Conservation (phyloP, 2,888 invertebrate genomes). For the Neelides folsomi region DNA sequence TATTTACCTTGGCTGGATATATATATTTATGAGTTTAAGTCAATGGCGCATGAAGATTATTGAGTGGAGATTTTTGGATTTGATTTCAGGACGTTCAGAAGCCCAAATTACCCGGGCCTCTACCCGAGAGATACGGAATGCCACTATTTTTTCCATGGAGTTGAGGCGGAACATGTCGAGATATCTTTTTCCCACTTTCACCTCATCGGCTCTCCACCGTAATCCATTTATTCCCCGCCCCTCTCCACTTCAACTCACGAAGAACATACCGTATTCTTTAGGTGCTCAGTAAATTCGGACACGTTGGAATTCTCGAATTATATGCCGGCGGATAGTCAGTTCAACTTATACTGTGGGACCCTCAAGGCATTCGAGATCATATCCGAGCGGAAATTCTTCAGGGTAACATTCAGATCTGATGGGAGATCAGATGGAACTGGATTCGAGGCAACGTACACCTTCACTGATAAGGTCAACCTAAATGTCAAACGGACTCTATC, state of each 20-base stretch:
- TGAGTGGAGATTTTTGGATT: conserved; percentile 46
- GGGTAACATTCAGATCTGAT: conserved; percentile 87
- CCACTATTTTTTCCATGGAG: conserved; percentile 78
- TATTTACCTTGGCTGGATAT: too few species aligned
- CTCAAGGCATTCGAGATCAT: conserved; percentile 63
- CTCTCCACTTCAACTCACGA: not conserved
- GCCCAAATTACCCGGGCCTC: conserved; percentile 79
- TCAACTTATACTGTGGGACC: conserved; percentile 74
- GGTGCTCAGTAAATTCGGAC: conserved; percentile 86
- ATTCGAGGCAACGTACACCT: conserved; percentile 52
- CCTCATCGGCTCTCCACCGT: conserved; percentile 64
- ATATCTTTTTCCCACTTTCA: conserved; percentile 81
- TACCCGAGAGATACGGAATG: conserved; percentile 82
- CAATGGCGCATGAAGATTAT: conserved; percentile 36
- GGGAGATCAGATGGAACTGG: conserved; percentile 59
- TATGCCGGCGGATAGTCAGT: conserved; percentile 75
- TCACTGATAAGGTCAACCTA: conserved; percentile 22
- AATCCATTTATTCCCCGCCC: conserved; percentile 38
- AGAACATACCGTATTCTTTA: conserved; percentile 40
- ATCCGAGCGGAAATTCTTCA: conserved; percentile 83
- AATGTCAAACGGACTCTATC: too few species aligned
- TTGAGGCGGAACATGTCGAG: conserved; percentile 59
- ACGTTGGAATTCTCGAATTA: conserved; percentile 94
- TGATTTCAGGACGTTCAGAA: conserved; percentile 56
- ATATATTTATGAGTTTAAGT: too few species aligned